Conservation (phyloP, 2,888 invertebrate genomes). For the Melipona bicolor region DNA sequence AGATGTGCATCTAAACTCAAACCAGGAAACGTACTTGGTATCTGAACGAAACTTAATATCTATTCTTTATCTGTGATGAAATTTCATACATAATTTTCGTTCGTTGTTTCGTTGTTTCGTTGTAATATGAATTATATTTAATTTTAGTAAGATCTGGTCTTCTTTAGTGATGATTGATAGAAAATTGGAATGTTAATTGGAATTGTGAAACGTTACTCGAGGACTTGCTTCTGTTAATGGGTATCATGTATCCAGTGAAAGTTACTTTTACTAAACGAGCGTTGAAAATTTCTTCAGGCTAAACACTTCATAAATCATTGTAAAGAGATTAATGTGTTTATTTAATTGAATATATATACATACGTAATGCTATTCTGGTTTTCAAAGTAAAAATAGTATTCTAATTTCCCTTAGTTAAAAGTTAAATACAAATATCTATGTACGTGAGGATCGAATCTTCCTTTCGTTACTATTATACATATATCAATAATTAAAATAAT, state of each 20-base stretch:
- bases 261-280: constrained; percentile 16
- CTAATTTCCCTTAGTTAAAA: constrained; percentile 15
- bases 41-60: neutral
- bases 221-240: neutral
- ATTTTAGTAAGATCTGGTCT: neutral
- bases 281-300: neutral
- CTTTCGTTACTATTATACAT: constrained; percentile 8
- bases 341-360: constrained; percentile 45
- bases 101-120: neutral
- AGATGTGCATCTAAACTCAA: neutral
- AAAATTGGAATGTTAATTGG: constrained; percentile 4
- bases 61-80: neutral
- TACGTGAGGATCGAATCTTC: neutral
- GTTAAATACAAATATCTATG: constrained; percentile 1
- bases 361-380: constrained; percentile 23
- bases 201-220: neutral
- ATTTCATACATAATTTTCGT: neutral
- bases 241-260: constrained; percentile 20
- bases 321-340: constrained; percentile 37
- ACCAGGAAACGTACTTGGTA: neutral
- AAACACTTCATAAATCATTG: constrained; percentile 15
- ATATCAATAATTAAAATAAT: constrained; percentile 16
- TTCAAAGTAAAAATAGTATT: constrained; percentile 24
- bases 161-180: neutral
- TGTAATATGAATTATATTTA: neutral